phyloP scores from a whole-genome alignment of 2,888 invertebrate species.

The Cartodere bifasciata region DNA sequence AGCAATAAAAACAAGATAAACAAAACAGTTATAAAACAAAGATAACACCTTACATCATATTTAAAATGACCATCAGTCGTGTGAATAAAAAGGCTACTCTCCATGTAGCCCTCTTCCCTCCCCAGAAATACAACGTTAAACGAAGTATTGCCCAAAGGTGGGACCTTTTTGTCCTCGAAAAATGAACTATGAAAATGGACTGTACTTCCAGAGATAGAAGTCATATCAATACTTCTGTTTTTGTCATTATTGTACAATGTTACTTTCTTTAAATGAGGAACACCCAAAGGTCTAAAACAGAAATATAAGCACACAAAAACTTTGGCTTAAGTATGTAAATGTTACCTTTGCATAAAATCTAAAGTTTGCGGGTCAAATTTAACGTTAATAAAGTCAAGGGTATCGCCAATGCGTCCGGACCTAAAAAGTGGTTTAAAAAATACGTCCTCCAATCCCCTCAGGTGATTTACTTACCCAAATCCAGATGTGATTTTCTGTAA shows the following conservation, averaged over 20 bases:
- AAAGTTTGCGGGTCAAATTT: conserved; percentile 54
- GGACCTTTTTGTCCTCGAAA: conserved; percentile 85
- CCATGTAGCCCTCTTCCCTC: conserved; percentile 75
- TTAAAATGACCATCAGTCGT: conserved; percentile 86
- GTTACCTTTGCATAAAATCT: conserved; percentile 56
- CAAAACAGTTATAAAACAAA: neutral
- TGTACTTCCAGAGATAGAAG: conserved; percentile 88
- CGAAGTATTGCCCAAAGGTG: conserved; percentile 83
- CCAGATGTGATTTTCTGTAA: conserved; percentile 32
- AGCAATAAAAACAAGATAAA: conserved; percentile 1
- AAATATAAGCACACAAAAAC: conserved; percentile 6
- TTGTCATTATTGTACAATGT: conserved; percentile 76
- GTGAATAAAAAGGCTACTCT: conserved; percentile 83
- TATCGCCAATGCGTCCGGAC: conserved; percentile 20
- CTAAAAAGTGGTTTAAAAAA: conserved; percentile 11
- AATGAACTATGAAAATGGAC: conserved; percentile 95
- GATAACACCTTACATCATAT: conserved; percentile 51
- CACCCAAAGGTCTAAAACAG: conserved; percentile 64
- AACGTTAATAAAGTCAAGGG: conserved; percentile 36
- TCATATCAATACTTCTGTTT: conserved; percentile 79
- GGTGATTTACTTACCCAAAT: conserved; percentile 23
- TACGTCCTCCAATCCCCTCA: neutral
- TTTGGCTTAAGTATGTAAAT: neutral
- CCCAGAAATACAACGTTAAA: conserved; percentile 95
- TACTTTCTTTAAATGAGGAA: conserved; percentile 75